These are phyloP conservation scores for Pica pica DNA, from an alignment of 2,113 vertebrate species.

Conservation along the genomic window DNA sequence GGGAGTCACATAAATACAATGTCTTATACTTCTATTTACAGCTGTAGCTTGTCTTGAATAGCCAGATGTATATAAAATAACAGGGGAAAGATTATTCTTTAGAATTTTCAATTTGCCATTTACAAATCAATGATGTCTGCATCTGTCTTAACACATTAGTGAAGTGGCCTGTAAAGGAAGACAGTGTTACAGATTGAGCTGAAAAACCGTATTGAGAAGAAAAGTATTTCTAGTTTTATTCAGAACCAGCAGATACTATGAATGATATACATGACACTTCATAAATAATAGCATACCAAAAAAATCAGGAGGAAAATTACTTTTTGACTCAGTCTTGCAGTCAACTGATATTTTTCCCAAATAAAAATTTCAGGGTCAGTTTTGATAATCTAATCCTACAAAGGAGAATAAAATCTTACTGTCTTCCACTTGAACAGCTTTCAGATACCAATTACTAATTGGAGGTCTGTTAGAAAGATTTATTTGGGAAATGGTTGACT, in stretches of 20 bases:
- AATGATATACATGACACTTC: neutral
- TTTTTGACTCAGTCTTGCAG: neutral
- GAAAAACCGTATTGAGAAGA: neutral
- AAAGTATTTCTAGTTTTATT: neutral
- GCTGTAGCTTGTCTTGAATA: neutral
- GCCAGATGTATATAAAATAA: neutral
- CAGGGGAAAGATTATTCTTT: conserved; percentile 9
- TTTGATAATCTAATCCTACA: neutral
- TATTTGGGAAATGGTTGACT: conserved; percentile 43
- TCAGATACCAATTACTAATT: conserved; percentile 50
- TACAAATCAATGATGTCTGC: conserved; percentile 20
- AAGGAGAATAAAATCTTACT: neutral
- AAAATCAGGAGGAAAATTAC: conserved; percentile 5
- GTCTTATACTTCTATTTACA: neutral
- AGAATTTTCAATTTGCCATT: conserved; percentile 29
- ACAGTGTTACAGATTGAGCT: neutral
- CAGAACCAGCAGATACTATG: neutral
- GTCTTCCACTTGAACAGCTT: conserved; percentile 38
- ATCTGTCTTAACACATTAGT: conserved; percentile 15
- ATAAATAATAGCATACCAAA: neutral
- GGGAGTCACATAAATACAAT: neutral
- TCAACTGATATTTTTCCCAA: neutral
- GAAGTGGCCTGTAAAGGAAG: neutral
- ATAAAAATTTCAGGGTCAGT: neutral
- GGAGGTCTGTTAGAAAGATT: conserved; percentile 34